Percentiles rank a stretch among this genome's conserved stretches.
These are phyloP conservation scores for Anguilla marmorata DNA, from an alignment of 2,797 vertebrate genomes.

Conservation along the genomic window DNA sequence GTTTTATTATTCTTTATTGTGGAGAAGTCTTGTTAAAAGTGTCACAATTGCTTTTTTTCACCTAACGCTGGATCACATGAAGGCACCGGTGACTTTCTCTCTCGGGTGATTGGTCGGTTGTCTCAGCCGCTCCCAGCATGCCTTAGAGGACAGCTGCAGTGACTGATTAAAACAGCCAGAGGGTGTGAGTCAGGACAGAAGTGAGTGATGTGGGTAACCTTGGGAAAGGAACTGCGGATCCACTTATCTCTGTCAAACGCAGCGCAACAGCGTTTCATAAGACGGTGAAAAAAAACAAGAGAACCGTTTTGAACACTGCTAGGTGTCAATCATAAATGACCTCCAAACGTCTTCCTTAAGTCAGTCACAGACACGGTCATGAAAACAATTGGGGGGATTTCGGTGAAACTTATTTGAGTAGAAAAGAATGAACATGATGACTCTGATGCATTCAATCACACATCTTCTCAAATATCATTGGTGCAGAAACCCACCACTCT, in stretches of 20 bases:
- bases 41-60: not conserved
- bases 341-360: not conserved
- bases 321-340: slow-evolving; percentile 23
- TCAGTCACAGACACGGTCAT: too few species aligned
- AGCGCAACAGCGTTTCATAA: not conserved
- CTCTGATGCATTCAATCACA: too few species aligned
- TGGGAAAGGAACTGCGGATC: slow-evolving; percentile 8
- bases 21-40: slow-evolving; percentile 16
- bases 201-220: slow-evolving; percentile 38
- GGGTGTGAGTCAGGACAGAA: slow-evolving; percentile 27
- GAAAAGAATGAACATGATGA: too few species aligned
- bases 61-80: slow-evolving; percentile 21
- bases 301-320: not conserved
- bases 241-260: not conserved
- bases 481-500: too few species aligned
- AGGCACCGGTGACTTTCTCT: slow-evolving; percentile 37
- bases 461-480: too few species aligned
- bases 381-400: too few species aligned
- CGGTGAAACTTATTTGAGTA: too few species aligned
- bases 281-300: too few species aligned
- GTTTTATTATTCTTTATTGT: not conserved
- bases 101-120: not conserved
- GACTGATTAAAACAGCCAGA: slow-evolving; percentile 22
- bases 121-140: not conserved
- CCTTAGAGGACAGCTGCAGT: slow-evolving; percentile 41